Evolutionary conservation across 2,113 vertebrate species (phyloP), one percentile per base, ranked within the genome.

Genomic region (Oreotragus oreotragus): DNA sequence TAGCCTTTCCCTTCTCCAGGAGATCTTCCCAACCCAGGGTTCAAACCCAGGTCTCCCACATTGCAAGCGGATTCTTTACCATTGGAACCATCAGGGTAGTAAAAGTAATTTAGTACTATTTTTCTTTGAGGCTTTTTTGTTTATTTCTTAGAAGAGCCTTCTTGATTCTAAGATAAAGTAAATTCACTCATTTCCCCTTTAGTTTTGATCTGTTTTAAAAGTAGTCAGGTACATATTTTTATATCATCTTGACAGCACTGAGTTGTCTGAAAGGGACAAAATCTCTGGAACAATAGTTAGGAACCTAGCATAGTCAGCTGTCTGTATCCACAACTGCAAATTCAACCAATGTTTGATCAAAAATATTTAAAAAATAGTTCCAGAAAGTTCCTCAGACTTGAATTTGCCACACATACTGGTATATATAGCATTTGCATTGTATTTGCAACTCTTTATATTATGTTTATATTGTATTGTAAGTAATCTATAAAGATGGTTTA

Each of bases 171-270:
- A 91, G 17, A 77, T 21, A 89, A 39, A 33, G 47, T 58, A 87
- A 66, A 19, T 53, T 43, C 36, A 76, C 30, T 92, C 11, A 62
- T 91, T 85, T 36, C 19, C 28, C 33, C 30, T 9, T 86, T 66
- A 83, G 66, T 84, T 96, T 93, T 77, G 2, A 53, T 93, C 90
- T 86, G 36, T 86, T 77, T 85, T 90, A 86, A 86, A 86, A 60
- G 47, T 81, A 43, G 57, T 36, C 28, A 58, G 8, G 76, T 58
- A 7, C 2, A 17, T 58, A 36, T 88, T 88, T 70, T 97, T 90
- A 47, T 76, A 60, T 79, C 39, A 79, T n/a, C 23, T 93, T 79
- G 49, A 88, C 2, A 88, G 28, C 83, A 88, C 21, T 57, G 83
- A 36, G 36, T 97, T 86, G 10, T 73, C 66, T 60, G 49, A 66